phyloP scores from a whole-genome alignment of 2,888 invertebrate genomes.

The Nasonia oneida region DNA sequence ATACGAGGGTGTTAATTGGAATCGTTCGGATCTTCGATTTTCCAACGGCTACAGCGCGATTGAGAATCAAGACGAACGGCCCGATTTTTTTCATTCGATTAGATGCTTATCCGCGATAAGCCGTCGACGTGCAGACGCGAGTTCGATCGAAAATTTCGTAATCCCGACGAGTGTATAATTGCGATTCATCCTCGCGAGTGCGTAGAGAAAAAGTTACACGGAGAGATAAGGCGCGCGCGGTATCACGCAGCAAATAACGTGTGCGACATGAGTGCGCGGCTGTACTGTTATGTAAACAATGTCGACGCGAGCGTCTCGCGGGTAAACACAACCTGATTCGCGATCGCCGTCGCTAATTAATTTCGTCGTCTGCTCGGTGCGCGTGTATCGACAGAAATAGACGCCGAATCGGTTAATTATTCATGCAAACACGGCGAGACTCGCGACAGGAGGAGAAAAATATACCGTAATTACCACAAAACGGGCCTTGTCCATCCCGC shows the following conservation, averaged over 20 bases:
- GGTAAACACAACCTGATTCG: background rate
- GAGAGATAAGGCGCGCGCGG: background rate
- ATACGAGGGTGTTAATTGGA: background rate
- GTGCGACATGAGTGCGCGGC: background rate
- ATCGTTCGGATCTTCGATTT: background rate
- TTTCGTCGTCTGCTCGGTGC: background rate
- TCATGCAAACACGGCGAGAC: background rate
- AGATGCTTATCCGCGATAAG: background rate
- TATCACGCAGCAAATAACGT: background rate
- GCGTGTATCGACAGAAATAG: background rate
- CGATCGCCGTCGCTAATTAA: background rate
- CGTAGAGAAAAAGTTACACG: background rate
- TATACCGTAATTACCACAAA: background rate
- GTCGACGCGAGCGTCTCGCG: background rate
- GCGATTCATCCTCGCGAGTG: background rate
- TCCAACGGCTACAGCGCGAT: background rate
- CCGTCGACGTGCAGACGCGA: background rate
- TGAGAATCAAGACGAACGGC: background rate
- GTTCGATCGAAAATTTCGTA: background rate
- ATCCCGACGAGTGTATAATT: background rate
- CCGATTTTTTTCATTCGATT: background rate
- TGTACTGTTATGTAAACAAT: background rate
- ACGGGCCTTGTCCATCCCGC: background rate
- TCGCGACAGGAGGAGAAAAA: too few species aligned
- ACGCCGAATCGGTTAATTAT: background rate